Evolutionary conservation across 2,797 vertebrate species (phyloP), one percentile per base, ranked within the genome.

Genomic region (Anguilla pacifica): DNA sequence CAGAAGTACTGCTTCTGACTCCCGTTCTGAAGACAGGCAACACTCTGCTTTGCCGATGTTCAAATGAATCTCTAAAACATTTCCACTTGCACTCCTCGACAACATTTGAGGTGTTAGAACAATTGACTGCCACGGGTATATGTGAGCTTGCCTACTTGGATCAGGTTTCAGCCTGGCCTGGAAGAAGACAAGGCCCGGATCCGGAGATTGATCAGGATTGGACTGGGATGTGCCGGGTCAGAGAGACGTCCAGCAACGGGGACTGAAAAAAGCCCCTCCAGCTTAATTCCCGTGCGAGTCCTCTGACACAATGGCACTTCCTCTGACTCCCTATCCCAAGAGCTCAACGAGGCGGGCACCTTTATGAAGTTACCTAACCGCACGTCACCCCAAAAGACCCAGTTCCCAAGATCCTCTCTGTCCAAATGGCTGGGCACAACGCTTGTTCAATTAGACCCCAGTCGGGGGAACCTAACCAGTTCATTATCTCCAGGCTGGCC

Each of bases 371-470:
- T 43, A 10, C 74, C 83, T 82, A 9, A 19, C 43, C 25, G 46
- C 10, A 88, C 84, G 46, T 86, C 88, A 77, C 81, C 85, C 57
- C 67, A 90, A 89, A 91, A 90, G 89, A 89, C 31, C 82, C 92
- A 88, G 91, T 93, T 92, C 92, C 91, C 88, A 88, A 85, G 86
- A 90, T 89, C 89, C 89, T 77, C 81, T 90, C 83, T 90, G 89
- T 88, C 91, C 92, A 92, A 92, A 93, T 91, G 91, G 91, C 89
- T 91, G 17, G 89, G 87, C 87, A 88, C 87, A 84, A 92, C 93
- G 93, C 92, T 92, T 92, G 93, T 94, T 92, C 91, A 94, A 93
- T 94, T 94, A 94, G 91, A 94, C 89, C 90, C 91, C 91, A 92
- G 89, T 84, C 87, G 90, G 92, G 89, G 93, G 53, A 88, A 92